phyloP scores from a whole-genome alignment of 2,888 invertebrate genomes.

The Kryphioiulus occultus region DNA sequence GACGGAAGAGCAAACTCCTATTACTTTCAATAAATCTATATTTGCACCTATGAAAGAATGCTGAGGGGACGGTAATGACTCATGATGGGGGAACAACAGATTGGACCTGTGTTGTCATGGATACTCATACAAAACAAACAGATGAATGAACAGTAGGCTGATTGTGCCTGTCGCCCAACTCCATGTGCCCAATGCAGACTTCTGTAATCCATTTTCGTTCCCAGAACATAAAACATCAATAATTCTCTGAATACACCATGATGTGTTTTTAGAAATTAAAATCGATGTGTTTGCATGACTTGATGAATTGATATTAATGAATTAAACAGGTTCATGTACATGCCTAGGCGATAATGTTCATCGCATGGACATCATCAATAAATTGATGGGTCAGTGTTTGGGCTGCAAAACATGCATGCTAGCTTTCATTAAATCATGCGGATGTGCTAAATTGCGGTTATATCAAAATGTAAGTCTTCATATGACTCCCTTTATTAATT shows the following conservation, averaged over 20 bases:
- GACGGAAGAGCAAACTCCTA: background rate
- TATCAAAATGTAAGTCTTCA: background rate
- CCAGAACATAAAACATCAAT: background rate
- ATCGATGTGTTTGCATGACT: too few species aligned
- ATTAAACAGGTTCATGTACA: too few species aligned
- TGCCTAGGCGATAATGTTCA: background rate
- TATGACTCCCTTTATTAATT: background rate
- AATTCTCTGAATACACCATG: background rate
- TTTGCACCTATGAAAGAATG: constrained; percentile 8
- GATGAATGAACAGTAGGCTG: constrained; percentile 39
- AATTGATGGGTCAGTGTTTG: background rate
- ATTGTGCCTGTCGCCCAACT: background rate
- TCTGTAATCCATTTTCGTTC: background rate
- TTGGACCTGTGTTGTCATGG: constrained; percentile 36
- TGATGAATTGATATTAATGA: too few species aligned
- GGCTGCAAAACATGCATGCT: background rate
- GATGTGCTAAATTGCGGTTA: background rate
- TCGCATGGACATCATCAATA: background rate
- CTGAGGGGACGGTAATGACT: constrained; percentile 25
- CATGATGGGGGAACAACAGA: constrained; percentile 39
- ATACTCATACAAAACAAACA: constrained; percentile 12
- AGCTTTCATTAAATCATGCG: background rate
- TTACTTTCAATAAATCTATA: constrained; percentile 39
- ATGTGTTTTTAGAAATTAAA: too few species aligned
- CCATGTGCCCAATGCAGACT: background rate